Base-by-base conservation (phyloP, 2,888 invertebrate species). In the Perithous albicinctus region DNA sequence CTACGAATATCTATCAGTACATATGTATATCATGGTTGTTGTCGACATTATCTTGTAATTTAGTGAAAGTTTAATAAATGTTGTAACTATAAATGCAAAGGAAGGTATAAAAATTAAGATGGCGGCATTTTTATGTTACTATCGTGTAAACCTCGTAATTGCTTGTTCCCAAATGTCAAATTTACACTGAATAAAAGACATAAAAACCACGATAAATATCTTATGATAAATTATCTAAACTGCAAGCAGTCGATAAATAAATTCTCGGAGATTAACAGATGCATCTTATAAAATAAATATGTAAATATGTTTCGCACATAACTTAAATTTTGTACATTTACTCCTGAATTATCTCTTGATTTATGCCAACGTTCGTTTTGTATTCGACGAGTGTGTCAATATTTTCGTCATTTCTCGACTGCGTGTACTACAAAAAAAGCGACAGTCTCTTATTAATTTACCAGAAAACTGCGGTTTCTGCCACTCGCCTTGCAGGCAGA, bases 391-490 rank as follows among this genome's bases (percentile, higher is more conserved):
- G 29, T 7, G 72, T 41, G 46, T 46, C 56, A 46, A 72, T 46
- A 72, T 59, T 72, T 46, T 72, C 56, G 70, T 38, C 54, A 15
- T 69, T 35, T 54, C 38, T 35, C 54, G 54, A 0, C 29, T 12
- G 15, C 67, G 51, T n/a, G n/a, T 48, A 48, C n/a, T 10, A n/a
- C 15, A 7, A n/a, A n/a, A n/a, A n/a, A n/a, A 26, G n/a, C 66
- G 15, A 32, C 15, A 26, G 1, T 35, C 59, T 38, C 32, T 15
- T 67, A 43, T 72, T 72, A 67, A 76, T 66, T 77, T 67, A 51
- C 32, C 51, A 72, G 66, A 80, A 77, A 76, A 38, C 61, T 20
- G 59, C 56, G 59, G 46, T 54, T 56, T 41, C 63, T 70, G n/a
- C 38, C 38, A 18, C 32, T 46, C 12, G 51, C 4, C 18, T n/a